Evolutionary conservation across 2,113 vertebrate genomes (phyloP).

Genomic region (Notarius quadriscutis): DNA sequence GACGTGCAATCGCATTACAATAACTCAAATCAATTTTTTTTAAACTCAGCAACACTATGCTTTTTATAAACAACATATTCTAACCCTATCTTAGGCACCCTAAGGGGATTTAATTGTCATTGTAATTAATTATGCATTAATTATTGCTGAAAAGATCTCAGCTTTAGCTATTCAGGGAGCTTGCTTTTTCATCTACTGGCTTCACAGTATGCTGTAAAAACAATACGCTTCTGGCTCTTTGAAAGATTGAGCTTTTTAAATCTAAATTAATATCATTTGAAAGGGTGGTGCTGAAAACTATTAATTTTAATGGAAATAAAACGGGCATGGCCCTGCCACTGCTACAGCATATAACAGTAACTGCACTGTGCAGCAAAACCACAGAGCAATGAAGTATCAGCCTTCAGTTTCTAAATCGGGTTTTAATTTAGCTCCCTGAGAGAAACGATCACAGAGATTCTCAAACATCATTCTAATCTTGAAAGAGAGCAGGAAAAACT

Average conservation of each 20-base stretch:
- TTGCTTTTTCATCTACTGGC: conserved; percentile 52
- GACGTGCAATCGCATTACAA: conserved; percentile 18
- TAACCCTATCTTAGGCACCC: conserved; percentile 33
- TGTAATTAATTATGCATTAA: conserved; percentile 53
- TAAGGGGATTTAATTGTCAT: conserved; percentile 48
- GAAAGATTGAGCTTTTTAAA: conserved; percentile 52
- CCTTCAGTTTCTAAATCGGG: conserved; percentile 1
- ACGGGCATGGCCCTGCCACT: conserved; percentile 1
- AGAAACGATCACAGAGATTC: neutral
- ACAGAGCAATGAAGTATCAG: neutral
- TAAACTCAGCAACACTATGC: neutral
- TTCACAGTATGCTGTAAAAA: conserved; percentile 48
- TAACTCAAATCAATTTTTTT: conserved; percentile 1
- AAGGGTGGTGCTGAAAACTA: conserved; percentile 40
- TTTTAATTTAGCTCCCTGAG: neutral
- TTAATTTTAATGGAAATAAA: conserved; percentile 36
- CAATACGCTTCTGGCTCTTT: conserved; percentile 50
- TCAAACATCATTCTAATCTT: conserved; percentile 9
- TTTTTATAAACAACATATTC: conserved; percentile 18
- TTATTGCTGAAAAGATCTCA: conserved; percentile 45
- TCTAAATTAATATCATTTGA: conserved; percentile 47
- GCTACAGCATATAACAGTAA: neutral
- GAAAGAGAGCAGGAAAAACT: neutral
- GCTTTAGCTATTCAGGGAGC: conserved; percentile 39
- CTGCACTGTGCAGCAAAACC: neutral